phyloP scores from a whole-genome alignment of 2,113 vertebrate genomes.

The Semnornis frantzii region DNA sequence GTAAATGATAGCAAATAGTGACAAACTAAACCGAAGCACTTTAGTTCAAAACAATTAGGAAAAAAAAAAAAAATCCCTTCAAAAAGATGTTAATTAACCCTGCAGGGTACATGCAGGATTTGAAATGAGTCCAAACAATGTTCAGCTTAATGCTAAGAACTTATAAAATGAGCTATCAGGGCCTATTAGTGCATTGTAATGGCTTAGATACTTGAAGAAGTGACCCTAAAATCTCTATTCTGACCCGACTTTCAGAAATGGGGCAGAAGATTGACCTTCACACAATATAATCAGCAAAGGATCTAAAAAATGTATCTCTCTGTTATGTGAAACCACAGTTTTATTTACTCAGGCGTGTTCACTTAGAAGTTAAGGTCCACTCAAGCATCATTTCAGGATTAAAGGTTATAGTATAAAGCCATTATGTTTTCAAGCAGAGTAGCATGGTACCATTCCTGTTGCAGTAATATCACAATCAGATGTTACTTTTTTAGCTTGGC shows the following conservation, averaged over 20 bases:
- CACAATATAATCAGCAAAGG: conserved; percentile 77
- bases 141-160: conserved; percentile 66
- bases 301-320: conserved; percentile 86
- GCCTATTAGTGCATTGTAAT: conserved; percentile 77
- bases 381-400: conserved; percentile 73
- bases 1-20: neutral
- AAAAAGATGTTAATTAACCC: conserved; percentile 68
- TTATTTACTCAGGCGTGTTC: conserved; percentile 77
- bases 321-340: conserved; percentile 75
- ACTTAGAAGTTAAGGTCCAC: conserved; percentile 71
- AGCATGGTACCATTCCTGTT: conserved; percentile 63
- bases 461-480: conserved; percentile 66
- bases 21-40: conserved; percentile 13
- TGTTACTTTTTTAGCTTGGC: conserved; percentile 56
- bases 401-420: conserved; percentile 72
- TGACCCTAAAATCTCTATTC: conserved; percentile 74
- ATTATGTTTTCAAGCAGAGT: conserved; percentile 68
- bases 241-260: conserved; percentile 74
- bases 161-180: conserved; percentile 75
- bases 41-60: conserved; percentile 14
- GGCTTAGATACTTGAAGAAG: conserved; percentile 78
- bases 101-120: conserved; percentile 54
- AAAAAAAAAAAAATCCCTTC: neutral
- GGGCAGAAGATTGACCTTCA: conserved; percentile 72
- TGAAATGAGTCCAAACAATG: conserved; percentile 66